These are phyloP conservation scores for Oxystoma pomonae DNA, from an alignment of 2,888 invertebrate species.

Conservation along the genomic window DNA sequence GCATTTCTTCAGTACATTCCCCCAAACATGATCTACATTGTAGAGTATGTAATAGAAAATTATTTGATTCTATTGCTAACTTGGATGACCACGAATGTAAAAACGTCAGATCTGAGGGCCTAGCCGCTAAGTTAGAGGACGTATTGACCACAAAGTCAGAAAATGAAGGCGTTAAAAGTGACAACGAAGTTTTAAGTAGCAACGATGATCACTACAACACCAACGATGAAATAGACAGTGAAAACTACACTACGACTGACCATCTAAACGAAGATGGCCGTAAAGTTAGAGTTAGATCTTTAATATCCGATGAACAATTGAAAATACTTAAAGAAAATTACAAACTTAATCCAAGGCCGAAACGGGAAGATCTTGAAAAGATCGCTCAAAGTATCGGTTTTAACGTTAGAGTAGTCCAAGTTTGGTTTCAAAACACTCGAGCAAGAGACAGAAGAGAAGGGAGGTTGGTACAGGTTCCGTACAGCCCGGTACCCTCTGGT, in stretches of 20 bases:
- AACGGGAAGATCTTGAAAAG: slow-evolving; percentile 86
- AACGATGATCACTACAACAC: slow-evolving; percentile 53
- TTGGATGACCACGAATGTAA: slow-evolving; percentile 71
- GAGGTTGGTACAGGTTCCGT: slow-evolving; percentile 49
- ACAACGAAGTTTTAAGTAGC: slow-evolving; percentile 45
- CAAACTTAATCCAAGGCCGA: slow-evolving; percentile 85
- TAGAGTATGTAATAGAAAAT: slow-evolving; percentile 53
- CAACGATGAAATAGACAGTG: slow-evolving; percentile 53
- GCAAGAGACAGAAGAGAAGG: slow-evolving; percentile 80
- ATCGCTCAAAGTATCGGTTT: slow-evolving; percentile 77
- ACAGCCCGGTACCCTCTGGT: slow-evolving; percentile 41
- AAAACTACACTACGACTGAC: slow-evolving; percentile 50
- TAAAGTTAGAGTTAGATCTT: slow-evolving; percentile 87
- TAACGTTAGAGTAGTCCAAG: slow-evolving; percentile 80
- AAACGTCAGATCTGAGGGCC: slow-evolving; percentile 64
- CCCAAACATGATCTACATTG: slow-evolving; percentile 50
- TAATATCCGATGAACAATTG: slow-evolving; percentile 92
- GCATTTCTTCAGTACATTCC: slow-evolving; percentile 38
- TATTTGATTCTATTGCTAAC: slow-evolving; percentile 56
- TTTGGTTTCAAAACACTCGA: slow-evolving; percentile 95
- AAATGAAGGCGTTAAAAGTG: slow-evolving; percentile 48
- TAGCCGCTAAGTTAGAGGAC: slow-evolving; percentile 73
- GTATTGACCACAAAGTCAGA: slow-evolving; percentile 54
- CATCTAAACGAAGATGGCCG: slow-evolving; percentile 56
- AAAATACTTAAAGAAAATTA: slow-evolving; percentile 86